phyloP scores from a whole-genome alignment of 1,140 invertebrate genomes.

The Pseudoatta argentina region DNA sequence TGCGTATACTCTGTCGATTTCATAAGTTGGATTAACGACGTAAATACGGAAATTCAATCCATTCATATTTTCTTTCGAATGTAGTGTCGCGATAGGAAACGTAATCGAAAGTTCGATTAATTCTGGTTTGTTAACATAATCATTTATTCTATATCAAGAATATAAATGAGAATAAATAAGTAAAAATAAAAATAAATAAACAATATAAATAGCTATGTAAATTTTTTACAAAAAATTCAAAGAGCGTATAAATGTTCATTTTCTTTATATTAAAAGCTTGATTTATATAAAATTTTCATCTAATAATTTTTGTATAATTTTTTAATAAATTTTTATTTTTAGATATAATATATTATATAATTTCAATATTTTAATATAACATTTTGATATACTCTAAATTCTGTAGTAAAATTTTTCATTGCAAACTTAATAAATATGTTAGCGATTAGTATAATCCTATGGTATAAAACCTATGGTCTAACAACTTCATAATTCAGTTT shows the following conservation, averaged over 20 bases:
- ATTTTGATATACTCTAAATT: background rate
- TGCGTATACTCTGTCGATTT: background rate
- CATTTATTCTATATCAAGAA: background rate
- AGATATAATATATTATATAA: background rate
- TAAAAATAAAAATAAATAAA: background rate
- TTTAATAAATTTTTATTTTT: background rate
- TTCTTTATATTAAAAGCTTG: no score
- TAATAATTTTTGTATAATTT: constrained; percentile 5
- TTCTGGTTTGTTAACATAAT: background rate
- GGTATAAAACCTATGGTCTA: background rate
- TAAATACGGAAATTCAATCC: background rate
- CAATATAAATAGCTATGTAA: background rate
- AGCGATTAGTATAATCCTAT: background rate
- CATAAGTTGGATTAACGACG: background rate
- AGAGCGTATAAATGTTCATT: background rate
- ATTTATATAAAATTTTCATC: background rate
- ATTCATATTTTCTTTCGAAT: background rate
- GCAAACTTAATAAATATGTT: constrained; percentile 5
- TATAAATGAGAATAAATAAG: background rate
- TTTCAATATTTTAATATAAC: background rate
- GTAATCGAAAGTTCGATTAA: background rate
- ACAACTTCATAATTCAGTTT: background rate
- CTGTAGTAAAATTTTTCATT: background rate
- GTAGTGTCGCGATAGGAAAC: background rate
- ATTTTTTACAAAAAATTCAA: no score